Evolutionary conservation across 2,888 invertebrate genomes (phyloP).

Genomic region (Cosmia trapezina): DNA sequence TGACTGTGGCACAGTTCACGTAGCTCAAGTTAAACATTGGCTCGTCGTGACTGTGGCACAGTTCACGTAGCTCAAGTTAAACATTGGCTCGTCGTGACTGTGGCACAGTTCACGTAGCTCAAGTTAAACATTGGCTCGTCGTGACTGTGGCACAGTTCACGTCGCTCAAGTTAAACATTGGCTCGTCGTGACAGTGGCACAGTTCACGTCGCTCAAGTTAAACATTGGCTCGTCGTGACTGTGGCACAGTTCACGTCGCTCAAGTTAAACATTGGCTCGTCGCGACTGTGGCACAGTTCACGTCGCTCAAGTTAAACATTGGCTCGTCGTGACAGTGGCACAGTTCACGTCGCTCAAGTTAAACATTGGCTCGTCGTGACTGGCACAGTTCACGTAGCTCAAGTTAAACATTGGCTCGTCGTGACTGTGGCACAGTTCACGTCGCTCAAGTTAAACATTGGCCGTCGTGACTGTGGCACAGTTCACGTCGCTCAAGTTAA

Average conservation of each 20-base stretch:
- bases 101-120: too few relatives aligned
- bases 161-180: too few relatives aligned
- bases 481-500: too few relatives aligned
- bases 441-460: too few relatives aligned
- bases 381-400: too few relatives aligned
- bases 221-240: background rate
- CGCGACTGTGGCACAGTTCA: background rate
- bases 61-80: background rate
- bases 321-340: background rate
- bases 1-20: too few relatives aligned
- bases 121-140: conserved; percentile 6
- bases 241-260: too few relatives aligned
- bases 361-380: background rate
- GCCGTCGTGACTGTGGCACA: background rate
- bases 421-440: background rate
- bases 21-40: background rate
- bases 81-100: background rate
- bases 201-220: too few relatives aligned
- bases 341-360: too few relatives aligned
- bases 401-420: conserved; percentile 6
- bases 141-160: background rate
- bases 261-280: conserved; percentile 9
- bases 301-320: too few relatives aligned
- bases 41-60: too few relatives aligned
- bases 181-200: background rate